Evolutionary conservation across 2,113 vertebrate species (phyloP), one percentile per base, ranked within the genome.

Genomic region (Protobothrops flavoviridis): DNA sequence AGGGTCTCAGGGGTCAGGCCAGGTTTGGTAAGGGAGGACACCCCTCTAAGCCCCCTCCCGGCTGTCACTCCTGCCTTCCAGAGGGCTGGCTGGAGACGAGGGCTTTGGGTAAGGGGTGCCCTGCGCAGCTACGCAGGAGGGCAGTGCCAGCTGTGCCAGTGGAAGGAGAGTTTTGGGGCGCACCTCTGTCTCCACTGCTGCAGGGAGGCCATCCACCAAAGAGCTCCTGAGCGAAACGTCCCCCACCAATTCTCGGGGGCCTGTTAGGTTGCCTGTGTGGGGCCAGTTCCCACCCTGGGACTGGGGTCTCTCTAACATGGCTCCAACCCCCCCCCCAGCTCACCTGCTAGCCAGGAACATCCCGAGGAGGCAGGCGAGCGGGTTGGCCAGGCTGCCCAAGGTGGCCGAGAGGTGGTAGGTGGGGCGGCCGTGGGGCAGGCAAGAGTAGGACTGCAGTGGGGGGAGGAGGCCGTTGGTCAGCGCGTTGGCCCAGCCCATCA

Each of bases 381-480:
- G 98, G 95, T 98, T 98, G 87, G 98, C 97, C 93, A 98, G 90
- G 0, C 98, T 97, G 0, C 97, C 98, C 96, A 98, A 95, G 4
- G 97, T 96, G 48, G 98, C 98, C 0, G 98, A 97, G 33, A 98
- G 87, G 94, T 98, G 98, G 85, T 98, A 98, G 89, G 96, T 94
- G 1, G 92, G 94, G 95, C 97, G 97, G 13, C 98, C 98, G 29
- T 98, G 98, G 0, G 98, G 98, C 93, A 98, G 91, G 91, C 98
- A 98, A 0, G 98, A 98, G 96, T 98, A 98, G 26, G 98, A 98
- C 97, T 98, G 98, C 59, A 98, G 97, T 0, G 98, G 98, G 0
- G 98, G 98, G 0, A 98, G 96, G n/a, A 98, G 97, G 6, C 96
- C 97, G 39, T 98, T 98, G 93, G 97, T 98, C 94, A 98, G 96